Base-by-base conservation (phyloP, 2,113 vertebrate genomes). In the Acanthochromis polyacanthus region DNA sequence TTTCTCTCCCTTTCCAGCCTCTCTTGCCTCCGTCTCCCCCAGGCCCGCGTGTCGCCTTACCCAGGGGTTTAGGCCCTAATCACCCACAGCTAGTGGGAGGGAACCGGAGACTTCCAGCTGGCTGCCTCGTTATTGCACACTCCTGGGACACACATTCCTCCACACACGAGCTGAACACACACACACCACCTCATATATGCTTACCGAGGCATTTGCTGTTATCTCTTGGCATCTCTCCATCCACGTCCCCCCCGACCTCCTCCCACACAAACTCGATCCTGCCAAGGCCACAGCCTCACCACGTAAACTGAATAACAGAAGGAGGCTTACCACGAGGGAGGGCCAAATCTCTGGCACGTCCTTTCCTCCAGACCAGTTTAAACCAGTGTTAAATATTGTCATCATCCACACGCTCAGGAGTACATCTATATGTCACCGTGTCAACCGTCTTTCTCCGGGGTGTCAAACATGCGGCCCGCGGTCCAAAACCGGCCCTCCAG, bases 151-250 rank as follows among this genome's bases (percentile, higher is more conserved):
- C 69, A 70, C 82, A 88, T 88, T 86, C 88, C 89, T 82, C 9
- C 80, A 83, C 85, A 89, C 88, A 79, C 77, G 16, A 66, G 80
- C 64, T 55, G 66, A 81, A 75, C 73, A 78, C 81, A 84, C 81
- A 84, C 85, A 72, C 88, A 67, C 80, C 10, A 40, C 81, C 89
- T 90, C 76, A 88, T 84, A 92, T 84, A 87, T 87, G 82, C 90
- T 92, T 85, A 88, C 82, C 81, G 17, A 85, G 81, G 87, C 85
- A 81, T 91, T 89, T 82, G 82, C 68, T 83, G 84, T 91, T 92
- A 92, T 92, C 88, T 91, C 90, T 72, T 92, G 91, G 91, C 91
- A 91, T 88, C 89, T 86, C 78, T 83, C 85, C 90, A 87, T 84
- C 83, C 81, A 82, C 58, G 32, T 61, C 75, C 63, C 46, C 77